Percentiles rank a stretch among this genome's conserved stretches.
phyloP scores from a whole-genome alignment of 2,797 vertebrate genomes.

The Alosa sapidissima region DNA sequence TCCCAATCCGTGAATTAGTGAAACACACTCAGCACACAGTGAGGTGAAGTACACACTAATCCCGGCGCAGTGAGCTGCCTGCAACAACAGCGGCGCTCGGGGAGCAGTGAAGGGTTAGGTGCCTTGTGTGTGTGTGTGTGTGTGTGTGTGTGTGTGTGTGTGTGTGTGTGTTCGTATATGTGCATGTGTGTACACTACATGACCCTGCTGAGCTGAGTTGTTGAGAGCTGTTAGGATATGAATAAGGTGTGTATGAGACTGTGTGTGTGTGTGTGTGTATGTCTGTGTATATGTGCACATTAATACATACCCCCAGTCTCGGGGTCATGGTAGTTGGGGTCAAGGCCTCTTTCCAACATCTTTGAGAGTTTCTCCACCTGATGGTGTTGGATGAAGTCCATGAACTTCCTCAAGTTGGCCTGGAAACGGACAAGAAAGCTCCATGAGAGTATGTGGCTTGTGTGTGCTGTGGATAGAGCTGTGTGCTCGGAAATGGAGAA shows the following conservation, averaged over 20 bases:
- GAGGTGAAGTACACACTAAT: too few species aligned
- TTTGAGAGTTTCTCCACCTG: slow-evolving; percentile 88
- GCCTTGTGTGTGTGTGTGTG: background rate
- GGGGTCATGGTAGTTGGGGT: slow-evolving; percentile 92
- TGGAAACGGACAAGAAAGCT: slow-evolving; percentile 57
- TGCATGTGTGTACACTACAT: slow-evolving; percentile 27
- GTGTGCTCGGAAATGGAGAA: background rate
- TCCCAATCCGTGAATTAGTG: too few species aligned
- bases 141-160: slow-evolving; percentile 22
- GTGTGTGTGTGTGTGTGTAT: background rate
- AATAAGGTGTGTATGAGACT: background rate
- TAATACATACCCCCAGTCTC: slow-evolving; percentile 85
- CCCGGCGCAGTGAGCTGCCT: too few species aligned
- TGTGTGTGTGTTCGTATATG: background rate
- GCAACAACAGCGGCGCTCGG: too few species aligned
- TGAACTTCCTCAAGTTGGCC: slow-evolving; percentile 90
- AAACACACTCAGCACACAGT: too few species aligned
- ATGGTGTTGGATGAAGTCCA: slow-evolving; percentile 87
- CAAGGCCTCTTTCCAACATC: slow-evolving; percentile 90
- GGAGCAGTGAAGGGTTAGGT: too few species aligned
- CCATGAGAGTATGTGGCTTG: background rate
- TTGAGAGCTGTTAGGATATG: too few species aligned
- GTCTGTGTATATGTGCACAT: background rate
- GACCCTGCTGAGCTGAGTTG: slow-evolving; percentile 11
- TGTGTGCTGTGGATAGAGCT: too few species aligned